Evolutionary conservation across 1,140 invertebrate genomes (phyloP).

Genomic region (Neomicropteryx cornuta): DNA sequence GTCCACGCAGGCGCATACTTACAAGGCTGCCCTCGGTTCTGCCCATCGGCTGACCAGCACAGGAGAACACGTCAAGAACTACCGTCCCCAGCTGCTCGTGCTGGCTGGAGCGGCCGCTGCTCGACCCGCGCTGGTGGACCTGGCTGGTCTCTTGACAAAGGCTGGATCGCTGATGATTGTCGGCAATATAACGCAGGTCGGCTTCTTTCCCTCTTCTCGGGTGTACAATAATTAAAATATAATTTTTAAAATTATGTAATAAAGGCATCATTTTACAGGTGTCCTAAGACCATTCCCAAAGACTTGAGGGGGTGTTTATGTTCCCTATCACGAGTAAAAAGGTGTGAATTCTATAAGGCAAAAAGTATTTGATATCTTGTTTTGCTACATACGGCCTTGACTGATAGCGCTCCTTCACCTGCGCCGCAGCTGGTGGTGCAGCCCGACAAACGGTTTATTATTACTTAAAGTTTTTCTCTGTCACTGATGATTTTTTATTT

Average conservation of each 20-base stretch:
- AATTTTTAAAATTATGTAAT: conserved; percentile 4
- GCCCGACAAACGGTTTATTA: too few species aligned
- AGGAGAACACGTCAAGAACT: conserved; percentile 95
- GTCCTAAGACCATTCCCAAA: too few species aligned
- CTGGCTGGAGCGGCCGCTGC: conserved; percentile 71
- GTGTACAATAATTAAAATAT: neutral
- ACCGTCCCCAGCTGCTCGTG: conserved; percentile 82
- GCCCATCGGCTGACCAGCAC: conserved; percentile 69
- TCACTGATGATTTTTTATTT: conserved; percentile 9
- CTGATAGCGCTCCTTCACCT: too few species aligned
- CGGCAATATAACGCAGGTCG: conserved; percentile 76
- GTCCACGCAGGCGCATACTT: conserved; percentile 91
- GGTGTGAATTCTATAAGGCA: too few species aligned
- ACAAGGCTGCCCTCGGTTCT: conserved; percentile 81
- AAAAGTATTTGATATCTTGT: too few species aligned
- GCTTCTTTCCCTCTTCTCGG: conserved; percentile 11
- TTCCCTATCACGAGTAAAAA: too few species aligned
- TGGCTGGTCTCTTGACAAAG: conserved; percentile 86
- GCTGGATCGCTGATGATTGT: conserved; percentile 85
- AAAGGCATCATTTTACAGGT: neutral
- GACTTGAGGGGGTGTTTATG: too few species aligned
- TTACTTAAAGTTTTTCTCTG: too few species aligned
- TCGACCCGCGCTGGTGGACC: conserved; percentile 78
- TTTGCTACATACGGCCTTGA: too few species aligned
- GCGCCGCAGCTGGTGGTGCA: too few species aligned